Evolutionary conservation across 1,140 invertebrate species (phyloP).

Genomic region (Coptotermes formosanus): DNA sequence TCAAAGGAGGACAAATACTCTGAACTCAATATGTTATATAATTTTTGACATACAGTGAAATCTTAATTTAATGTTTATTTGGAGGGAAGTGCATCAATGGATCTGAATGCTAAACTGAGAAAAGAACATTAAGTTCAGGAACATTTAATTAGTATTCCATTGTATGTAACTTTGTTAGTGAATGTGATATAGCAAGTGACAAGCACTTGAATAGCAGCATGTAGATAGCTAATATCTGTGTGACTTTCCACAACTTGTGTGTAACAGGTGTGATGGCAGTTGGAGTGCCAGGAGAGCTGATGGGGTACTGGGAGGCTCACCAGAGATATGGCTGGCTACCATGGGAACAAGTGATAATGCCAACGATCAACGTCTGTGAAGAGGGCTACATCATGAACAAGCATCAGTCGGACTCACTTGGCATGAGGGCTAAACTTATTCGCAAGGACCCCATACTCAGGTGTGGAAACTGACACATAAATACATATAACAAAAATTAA

Average conservation of each 20-base stretch:
- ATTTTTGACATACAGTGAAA: no score
- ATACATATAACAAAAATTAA: background rate
- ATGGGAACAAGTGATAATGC: slow-evolving; percentile 78
- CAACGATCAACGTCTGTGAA: slow-evolving; percentile 72
- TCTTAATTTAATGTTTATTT: no score
- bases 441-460: slow-evolving; percentile 60
- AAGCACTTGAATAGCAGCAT: no score
- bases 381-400: slow-evolving; percentile 70
- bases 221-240: background rate
- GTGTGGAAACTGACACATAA: slow-evolving; percentile 46
- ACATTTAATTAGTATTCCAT: no score
- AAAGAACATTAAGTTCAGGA: no score
- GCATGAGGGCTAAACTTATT: slow-evolving; percentile 49
- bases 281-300: slow-evolving; percentile 87
- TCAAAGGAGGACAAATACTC: no score
- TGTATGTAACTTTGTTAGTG: no score
- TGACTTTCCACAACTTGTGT: background rate
- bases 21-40: no score
- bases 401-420: slow-evolving; percentile 60
- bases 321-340: slow-evolving; percentile 75
- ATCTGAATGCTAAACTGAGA: no score
- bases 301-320: slow-evolving; percentile 84
- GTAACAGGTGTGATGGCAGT: slow-evolving; percentile 69
- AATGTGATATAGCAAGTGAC: no score
- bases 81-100: no score